phyloP scores from a whole-genome alignment of 2,113 vertebrate species.

The Isurus oxyrinchus region DNA sequence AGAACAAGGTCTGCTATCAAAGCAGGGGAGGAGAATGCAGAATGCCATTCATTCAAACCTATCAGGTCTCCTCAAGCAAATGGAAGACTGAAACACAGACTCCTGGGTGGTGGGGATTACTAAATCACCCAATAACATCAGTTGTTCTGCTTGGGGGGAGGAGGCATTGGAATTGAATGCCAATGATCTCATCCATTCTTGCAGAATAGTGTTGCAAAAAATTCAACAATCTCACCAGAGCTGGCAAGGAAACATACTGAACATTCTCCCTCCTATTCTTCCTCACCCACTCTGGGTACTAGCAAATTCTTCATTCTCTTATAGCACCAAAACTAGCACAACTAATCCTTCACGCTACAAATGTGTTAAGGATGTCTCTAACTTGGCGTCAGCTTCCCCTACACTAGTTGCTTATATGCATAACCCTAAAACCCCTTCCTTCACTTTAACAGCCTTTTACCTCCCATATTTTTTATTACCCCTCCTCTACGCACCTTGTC shows the following conservation, averaged over 20 bases:
- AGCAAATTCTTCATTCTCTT: neutral
- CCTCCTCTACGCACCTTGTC: neutral
- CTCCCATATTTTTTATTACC: neutral
- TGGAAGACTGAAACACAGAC: too few species aligned
- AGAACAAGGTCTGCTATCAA: neutral
- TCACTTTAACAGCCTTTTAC: neutral
- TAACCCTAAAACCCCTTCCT: neutral
- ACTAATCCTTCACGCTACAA: too few species aligned
- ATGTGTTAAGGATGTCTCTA: neutral
- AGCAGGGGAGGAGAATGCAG: neutral
- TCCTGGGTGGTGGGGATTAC: too few species aligned
- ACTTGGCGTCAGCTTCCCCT: neutral
- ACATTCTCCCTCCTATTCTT: neutral
- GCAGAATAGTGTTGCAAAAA: neutral
- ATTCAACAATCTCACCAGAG: neutral
- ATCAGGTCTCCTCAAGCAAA: too few species aligned
- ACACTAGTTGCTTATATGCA: neutral
- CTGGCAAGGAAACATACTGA: neutral
- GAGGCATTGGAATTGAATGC: neutral
- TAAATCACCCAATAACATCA: neutral
- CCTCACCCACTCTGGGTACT: neutral
- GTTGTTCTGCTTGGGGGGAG: neutral
- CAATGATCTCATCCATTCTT: neutral
- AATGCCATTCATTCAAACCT: neutral
- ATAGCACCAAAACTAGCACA: neutral